A percentile compares a stretch with the other conserved stretches of the same genome.
These are phyloP conservation scores for Mesembrinibis cayennensis DNA, from an alignment of 2,113 vertebrate genomes.

Conservation along the genomic window DNA sequence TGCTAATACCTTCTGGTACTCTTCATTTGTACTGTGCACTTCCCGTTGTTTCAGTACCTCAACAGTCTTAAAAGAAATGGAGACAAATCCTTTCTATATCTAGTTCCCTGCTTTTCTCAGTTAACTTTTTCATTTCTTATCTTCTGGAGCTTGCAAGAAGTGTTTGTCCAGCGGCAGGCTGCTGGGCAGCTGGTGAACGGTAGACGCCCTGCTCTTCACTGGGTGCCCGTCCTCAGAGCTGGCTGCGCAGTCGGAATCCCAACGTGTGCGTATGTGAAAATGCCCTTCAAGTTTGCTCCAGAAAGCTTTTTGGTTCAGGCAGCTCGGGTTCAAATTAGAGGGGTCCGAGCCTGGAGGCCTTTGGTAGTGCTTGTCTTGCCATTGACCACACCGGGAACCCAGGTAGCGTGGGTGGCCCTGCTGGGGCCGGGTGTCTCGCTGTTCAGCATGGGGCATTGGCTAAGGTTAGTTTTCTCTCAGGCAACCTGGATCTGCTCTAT, in stretches of 20 bases:
- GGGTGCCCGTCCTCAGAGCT: neutral
- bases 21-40: neutral
- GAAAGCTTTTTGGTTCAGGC: neutral
- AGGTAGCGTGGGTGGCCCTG: neutral
- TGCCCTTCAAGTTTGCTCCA: neutral
- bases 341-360: neutral
- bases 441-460: neutral
- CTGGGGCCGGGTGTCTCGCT: rapidly evolving
- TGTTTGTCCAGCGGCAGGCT: neutral
- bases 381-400: rapidly evolving
- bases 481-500: neutral
- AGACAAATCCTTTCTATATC: neutral
- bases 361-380: neutral
- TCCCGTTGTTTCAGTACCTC: neutral
- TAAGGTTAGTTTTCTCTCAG: neutral
- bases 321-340: neutral
- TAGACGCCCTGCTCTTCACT: neutral
- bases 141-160: neutral
- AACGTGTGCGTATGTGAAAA: rapidly evolving
- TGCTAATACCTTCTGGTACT: neutral
- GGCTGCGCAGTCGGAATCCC: neutral
- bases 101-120: neutral
- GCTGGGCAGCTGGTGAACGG: neutral
- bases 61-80: neutral
- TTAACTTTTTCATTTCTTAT: neutral